Conservation (phyloP, 2,797 vertebrate species). For the Fistularia commersonii region DNA sequence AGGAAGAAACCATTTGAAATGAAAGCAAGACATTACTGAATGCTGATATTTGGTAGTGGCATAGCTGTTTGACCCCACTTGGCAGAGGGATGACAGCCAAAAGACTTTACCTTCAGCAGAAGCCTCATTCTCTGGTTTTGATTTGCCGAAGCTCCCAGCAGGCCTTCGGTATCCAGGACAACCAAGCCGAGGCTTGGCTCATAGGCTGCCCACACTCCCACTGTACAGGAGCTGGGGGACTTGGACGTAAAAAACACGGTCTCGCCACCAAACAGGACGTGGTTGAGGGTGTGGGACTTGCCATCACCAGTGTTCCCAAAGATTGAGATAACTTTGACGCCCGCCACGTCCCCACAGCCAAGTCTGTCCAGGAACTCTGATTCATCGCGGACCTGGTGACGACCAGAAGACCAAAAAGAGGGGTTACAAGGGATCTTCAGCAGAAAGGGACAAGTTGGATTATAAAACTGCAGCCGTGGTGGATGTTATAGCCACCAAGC, state of each 20-base stretch:
- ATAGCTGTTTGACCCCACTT: too few species aligned
- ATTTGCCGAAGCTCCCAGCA: constrained; percentile 76
- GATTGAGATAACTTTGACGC: constrained; percentile 82
- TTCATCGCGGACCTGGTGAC: constrained; percentile 68
- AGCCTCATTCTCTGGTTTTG: constrained; percentile 82
- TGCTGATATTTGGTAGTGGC: too few species aligned
- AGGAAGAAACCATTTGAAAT: neutral
- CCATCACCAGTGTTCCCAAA: constrained; percentile 86
- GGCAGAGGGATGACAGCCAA: too few species aligned
- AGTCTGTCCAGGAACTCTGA: constrained; percentile 69
- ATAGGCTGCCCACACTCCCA: constrained; percentile 82
- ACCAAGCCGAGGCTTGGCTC: constrained; percentile 70
- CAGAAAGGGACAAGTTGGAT: too few species aligned
- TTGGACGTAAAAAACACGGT: constrained; percentile 81
- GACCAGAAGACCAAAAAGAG: neutral
- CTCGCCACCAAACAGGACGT: constrained; percentile 74
- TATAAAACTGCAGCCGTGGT: too few species aligned
- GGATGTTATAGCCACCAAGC: too few species aligned
- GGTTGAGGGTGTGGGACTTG: constrained; percentile 85
- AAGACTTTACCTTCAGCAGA: constrained; percentile 77
- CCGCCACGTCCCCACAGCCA: constrained; percentile 60
- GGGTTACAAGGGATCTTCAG: neutral
- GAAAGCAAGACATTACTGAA: too few species aligned
- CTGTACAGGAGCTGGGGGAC: constrained; percentile 80
- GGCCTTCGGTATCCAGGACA: constrained; percentile 80